phyloP scores from a whole-genome alignment of 2,888 invertebrate species.

The Leptothorax acervorum region DNA sequence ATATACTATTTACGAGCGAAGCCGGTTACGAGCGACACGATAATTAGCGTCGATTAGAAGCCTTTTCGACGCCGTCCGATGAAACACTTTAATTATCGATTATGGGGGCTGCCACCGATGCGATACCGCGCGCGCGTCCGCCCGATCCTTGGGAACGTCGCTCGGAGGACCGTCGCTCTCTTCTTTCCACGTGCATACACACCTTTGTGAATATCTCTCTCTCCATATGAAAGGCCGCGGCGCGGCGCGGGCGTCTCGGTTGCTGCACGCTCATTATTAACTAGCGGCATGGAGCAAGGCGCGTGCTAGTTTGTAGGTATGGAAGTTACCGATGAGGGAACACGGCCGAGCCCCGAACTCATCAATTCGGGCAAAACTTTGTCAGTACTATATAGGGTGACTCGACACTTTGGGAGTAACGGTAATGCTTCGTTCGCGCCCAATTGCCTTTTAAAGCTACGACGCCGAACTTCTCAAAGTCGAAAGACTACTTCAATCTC shows the following conservation, averaged over 20 bases:
- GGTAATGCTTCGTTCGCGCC: slow-evolving; percentile 42
- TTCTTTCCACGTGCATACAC: not conserved
- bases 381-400: slow-evolving; percentile 18
- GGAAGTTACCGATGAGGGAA: slow-evolving; percentile 47
- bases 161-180: not conserved
- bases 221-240: not conserved
- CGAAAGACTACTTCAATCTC: not conserved
- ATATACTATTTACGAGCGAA: slow-evolving; percentile 48
- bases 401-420: slow-evolving; percentile 40
- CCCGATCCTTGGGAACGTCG: slow-evolving; percentile 14
- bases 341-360: slow-evolving; percentile 40
- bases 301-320: slow-evolving; percentile 37
- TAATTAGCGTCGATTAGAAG: slow-evolving; percentile 57
- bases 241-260: slow-evolving; percentile 20
- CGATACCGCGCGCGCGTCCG: not conserved
- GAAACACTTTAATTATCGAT: slow-evolving; percentile 57
- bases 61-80: slow-evolving; percentile 49
- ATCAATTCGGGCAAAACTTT: slow-evolving; percentile 47
- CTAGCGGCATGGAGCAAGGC: slow-evolving; percentile 38
- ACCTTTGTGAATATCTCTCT: slow-evolving; percentile 37
- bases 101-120: slow-evolving; percentile 30
- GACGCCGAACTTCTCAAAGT: slow-evolving; percentile 17
- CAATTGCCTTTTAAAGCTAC: slow-evolving; percentile 48
- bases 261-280: slow-evolving; percentile 45
- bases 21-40: slow-evolving; percentile 26